phyloP scores from a whole-genome alignment of 2,888 invertebrate genomes.

The Vanessa cardui region DNA sequence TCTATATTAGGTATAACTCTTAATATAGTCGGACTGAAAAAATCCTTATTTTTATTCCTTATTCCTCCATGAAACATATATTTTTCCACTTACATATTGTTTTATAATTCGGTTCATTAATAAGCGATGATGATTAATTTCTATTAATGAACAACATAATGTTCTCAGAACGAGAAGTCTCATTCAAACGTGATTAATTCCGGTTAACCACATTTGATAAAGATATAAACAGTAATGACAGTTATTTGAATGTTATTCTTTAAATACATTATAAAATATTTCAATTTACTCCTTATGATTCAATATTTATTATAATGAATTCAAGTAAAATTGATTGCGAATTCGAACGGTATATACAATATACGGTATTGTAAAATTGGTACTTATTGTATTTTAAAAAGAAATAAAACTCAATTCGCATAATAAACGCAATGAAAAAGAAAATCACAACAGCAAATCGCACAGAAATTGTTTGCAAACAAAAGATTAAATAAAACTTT shows the following conservation, averaged over 20 bases:
- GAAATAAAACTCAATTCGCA: too few relatives aligned
- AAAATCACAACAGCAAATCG: too few relatives aligned
- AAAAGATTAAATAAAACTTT: too few relatives aligned
- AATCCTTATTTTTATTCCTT: too few relatives aligned
- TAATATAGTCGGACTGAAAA: too few relatives aligned
- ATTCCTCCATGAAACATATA: too few relatives aligned
- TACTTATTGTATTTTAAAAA: too few relatives aligned
- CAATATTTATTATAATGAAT: slow-evolving; percentile 1
- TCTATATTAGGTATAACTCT: too few relatives aligned
- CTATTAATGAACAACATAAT: slow-evolving; percentile 36
- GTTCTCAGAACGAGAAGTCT: slow-evolving; percentile 48
- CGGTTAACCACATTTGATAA: slow-evolving; percentile 53
- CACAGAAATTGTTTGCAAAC: too few relatives aligned
- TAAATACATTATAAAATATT: neutral
- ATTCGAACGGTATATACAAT: too few relatives aligned
- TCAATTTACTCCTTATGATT: slow-evolving; percentile 1
- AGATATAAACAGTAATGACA: slow-evolving; percentile 4
- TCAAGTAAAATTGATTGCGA: neutral
- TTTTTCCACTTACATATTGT: neutral
- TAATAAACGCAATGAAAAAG: too few relatives aligned
- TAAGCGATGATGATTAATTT: slow-evolving; percentile 44
- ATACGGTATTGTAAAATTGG: too few relatives aligned
- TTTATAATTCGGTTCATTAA: neutral
- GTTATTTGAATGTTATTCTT: neutral
- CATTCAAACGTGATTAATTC: slow-evolving; percentile 58